Evolutionary conservation across 2,888 invertebrate species (phyloP).

Genomic region (Lampropteryx suffumata): DNA sequence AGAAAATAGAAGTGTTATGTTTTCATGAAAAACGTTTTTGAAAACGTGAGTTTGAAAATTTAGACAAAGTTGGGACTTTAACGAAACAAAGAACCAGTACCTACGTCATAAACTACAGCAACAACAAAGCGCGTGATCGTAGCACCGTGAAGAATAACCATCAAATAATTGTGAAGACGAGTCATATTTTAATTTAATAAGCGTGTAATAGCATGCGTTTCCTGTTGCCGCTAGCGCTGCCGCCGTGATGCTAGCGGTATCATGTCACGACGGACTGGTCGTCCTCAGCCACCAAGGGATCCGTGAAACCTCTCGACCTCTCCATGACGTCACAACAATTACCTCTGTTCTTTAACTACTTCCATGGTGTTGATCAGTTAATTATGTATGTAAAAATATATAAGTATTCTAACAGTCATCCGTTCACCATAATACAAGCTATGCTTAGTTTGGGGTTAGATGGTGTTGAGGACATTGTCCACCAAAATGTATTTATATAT

Average conservation of each 20-base stretch:
- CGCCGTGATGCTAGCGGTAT: conserved; percentile 46
- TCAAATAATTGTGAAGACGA: conserved; percentile 33
- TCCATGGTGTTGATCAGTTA: no score
- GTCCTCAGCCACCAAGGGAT: conserved; percentile 53
- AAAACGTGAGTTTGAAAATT: no score
- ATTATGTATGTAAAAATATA: no score
- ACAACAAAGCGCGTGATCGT: conserved; percentile 26
- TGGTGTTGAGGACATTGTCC: no score
- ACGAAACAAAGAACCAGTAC: conserved; percentile 32
- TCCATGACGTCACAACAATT: conserved; percentile 66
- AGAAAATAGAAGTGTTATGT: no score
- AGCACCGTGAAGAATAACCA: conserved; percentile 47
- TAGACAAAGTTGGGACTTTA: conserved; percentile 24
- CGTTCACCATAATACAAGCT: no score
- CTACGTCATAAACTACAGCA: conserved; percentile 5
- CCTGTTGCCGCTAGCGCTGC: conserved; percentile 50
- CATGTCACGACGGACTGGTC: conserved; percentile 60
- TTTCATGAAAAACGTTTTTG: no score
- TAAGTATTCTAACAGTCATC: no score
- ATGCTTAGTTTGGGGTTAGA: no score
- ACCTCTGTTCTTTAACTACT: conserved; percentile 28
- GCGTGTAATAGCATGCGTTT: conserved; percentile 46
- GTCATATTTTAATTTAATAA: conserved; percentile 34
- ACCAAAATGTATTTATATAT: no score
- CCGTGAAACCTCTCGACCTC: conserved; percentile 57